A percentile compares a stretch with the other conserved stretches of the same genome.
Conservation (phyloP, 2,888 invertebrate genomes). For the Nineta flava region DNA sequence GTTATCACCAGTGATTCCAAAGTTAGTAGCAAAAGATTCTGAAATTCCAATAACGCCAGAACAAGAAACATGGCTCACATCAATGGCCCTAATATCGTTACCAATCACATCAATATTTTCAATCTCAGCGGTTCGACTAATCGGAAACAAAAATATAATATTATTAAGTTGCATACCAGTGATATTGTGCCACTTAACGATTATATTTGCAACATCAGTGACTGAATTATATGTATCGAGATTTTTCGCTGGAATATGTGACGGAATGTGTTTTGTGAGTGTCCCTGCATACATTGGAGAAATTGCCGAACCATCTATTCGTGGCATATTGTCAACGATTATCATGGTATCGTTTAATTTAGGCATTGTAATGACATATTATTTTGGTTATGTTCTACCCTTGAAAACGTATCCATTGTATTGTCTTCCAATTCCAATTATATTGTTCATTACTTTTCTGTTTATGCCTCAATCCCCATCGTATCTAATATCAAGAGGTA, state of each 20-base stretch:
- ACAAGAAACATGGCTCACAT: constrained; percentile 2
- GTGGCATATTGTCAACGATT: constrained; percentile 32
- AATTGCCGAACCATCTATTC: constrained; percentile 29
- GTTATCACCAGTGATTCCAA: constrained; percentile 5
- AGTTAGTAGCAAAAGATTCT: constrained; percentile 4
- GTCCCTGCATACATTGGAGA: constrained; percentile 35
- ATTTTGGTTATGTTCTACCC: constrained; percentile 21
- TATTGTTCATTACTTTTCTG: constrained; percentile 24
- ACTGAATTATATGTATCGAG: background rate
- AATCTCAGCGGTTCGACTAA: background rate
- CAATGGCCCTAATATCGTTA: background rate
- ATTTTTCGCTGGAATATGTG: constrained; percentile 2
- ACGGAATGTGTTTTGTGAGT: constrained; percentile 12
- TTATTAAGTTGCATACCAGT: constrained; percentile 2
- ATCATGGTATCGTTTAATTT: constrained; percentile 25
- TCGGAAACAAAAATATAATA: constrained; percentile 1
- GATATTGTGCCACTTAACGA: background rate
- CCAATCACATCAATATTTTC: background rate
- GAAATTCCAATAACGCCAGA: background rate
- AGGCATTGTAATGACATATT: constrained; percentile 22
- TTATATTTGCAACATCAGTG: constrained; percentile 1
- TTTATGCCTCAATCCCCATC: constrained; percentile 36
- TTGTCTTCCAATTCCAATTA: constrained; percentile 24
- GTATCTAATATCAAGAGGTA: constrained; percentile 20
- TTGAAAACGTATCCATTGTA: constrained; percentile 28